These are phyloP conservation scores for Acanthococcus lagerstroemiae DNA, from an alignment of 2,888 invertebrate species.

Conservation along the genomic window DNA sequence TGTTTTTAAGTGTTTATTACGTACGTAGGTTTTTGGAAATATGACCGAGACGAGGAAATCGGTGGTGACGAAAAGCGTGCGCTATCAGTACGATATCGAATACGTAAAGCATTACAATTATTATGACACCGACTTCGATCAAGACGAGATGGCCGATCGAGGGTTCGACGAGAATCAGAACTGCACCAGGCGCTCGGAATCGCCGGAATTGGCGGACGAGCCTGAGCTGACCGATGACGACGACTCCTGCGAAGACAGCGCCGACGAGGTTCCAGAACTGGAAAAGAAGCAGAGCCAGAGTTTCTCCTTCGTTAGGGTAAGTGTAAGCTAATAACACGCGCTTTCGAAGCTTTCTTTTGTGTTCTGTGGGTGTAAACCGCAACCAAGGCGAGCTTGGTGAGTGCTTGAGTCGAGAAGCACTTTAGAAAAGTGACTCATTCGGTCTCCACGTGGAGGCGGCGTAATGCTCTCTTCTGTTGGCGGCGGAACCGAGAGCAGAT, in stretches of 20 bases:
- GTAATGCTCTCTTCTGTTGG: too few species aligned
- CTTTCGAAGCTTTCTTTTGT: too few species aligned
- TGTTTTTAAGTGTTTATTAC: not conserved
- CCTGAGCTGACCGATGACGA: not conserved
- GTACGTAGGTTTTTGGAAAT: not conserved
- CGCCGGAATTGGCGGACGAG: not conserved
- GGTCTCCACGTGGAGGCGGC: too few species aligned
- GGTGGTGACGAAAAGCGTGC: constrained; percentile 9
- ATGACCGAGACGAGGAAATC: constrained; percentile 8
- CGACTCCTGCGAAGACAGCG: not conserved
- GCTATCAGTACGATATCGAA: constrained; percentile 24
- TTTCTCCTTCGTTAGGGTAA: constrained; percentile 15
- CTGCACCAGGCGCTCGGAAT: not conserved
- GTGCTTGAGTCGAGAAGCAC: too few species aligned
- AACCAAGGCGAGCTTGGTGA: too few species aligned
- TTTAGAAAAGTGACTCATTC: too few species aligned
- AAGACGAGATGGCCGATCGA: not conserved
- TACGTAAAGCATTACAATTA: constrained; percentile 25
- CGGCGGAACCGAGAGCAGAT: too few species aligned
- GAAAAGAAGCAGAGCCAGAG: not conserved
- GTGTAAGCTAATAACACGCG: too few species aligned
- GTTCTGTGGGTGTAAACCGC: too few species aligned
- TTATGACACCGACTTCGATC: constrained; percentile 8
- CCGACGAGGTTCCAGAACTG: not conserved
- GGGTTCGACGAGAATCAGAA: not conserved